These are phyloP conservation scores for Parambassis ranga DNA, from an alignment of 2,797 vertebrate species.

Conservation along the genomic window DNA sequence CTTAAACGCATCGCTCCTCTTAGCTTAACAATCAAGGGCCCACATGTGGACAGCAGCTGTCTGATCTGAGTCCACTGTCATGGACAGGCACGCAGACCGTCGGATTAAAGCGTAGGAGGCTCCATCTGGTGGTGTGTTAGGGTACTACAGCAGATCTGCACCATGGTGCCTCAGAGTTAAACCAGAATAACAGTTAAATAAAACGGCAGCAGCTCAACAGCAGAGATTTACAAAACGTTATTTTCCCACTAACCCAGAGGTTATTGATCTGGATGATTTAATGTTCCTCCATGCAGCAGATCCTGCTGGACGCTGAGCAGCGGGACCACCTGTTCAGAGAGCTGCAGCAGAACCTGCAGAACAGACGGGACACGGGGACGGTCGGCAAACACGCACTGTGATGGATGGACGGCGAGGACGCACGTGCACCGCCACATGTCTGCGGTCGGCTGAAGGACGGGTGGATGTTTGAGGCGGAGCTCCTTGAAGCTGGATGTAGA, in stretches of 20 bases:
- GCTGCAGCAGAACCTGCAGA: slow-evolving; percentile 77
- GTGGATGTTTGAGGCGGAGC: neutral
- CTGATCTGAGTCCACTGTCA: too few species aligned
- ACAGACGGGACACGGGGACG: slow-evolving; percentile 59
- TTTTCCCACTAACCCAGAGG: too few species aligned
- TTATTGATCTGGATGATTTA: too few species aligned
- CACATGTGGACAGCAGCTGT: too few species aligned
- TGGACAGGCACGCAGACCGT: too few species aligned
- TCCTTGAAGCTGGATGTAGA: slow-evolving; percentile 19
- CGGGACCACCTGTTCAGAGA: slow-evolving; percentile 74
- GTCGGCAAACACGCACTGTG: slow-evolving; percentile 73
- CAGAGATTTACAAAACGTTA: too few species aligned
- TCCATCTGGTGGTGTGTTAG: neutral
- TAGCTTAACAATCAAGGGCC: too few species aligned
- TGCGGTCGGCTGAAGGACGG: neutral
- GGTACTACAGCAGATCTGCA: neutral
- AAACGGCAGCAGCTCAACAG: too few species aligned
- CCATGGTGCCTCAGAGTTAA: too few species aligned
- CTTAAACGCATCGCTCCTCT: too few species aligned
- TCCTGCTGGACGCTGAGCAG: slow-evolving; percentile 79
- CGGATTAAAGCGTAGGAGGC: neutral
- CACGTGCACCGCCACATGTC: too few species aligned
- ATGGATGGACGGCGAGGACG: slow-evolving; percentile 1
- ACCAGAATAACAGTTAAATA: too few species aligned
- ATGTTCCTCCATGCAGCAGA: slow-evolving; percentile 67